A percentile compares a stretch with the other conserved stretches of the same genome.
phyloP scores from a whole-genome alignment of 1,140 invertebrate genomes.

The Ptiloglossa arizonensis region DNA sequence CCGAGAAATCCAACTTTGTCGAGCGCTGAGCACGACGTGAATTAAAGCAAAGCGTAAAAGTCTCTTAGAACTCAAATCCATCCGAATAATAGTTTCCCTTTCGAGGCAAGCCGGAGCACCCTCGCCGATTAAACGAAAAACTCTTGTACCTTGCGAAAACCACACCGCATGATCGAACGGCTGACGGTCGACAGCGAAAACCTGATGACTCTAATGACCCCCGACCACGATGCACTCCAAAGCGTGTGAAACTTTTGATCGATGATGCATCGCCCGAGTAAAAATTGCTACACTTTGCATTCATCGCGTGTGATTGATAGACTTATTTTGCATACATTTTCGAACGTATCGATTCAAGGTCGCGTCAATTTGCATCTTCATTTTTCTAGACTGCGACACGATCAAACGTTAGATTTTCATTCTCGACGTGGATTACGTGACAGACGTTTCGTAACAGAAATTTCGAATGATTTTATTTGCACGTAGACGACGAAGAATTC shows the following conservation, averaged over 20 bases:
- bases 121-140: neutral
- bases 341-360: neutral
- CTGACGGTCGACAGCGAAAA: neutral
- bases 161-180: neutral
- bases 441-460: neutral
- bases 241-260: neutral
- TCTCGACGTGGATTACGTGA: too few species aligned
- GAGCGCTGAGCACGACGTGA: neutral
- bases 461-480: neutral
- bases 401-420: neutral
- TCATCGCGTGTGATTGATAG: neutral
- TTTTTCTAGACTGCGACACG: neutral
- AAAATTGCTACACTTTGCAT: neutral
- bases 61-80: neutral
- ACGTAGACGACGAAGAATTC: too few species aligned
- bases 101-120: neutral
- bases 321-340: neutral
- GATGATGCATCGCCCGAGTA: too few species aligned
- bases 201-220: slow-evolving; percentile 3
- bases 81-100: neutral
- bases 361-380: neutral
- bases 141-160: neutral
- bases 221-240: too few species aligned
- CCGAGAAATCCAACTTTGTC: neutral
- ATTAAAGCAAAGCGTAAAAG: neutral